Conservation (phyloP, 2,797 vertebrate genomes). For the Sebastes vulpes region DNA sequence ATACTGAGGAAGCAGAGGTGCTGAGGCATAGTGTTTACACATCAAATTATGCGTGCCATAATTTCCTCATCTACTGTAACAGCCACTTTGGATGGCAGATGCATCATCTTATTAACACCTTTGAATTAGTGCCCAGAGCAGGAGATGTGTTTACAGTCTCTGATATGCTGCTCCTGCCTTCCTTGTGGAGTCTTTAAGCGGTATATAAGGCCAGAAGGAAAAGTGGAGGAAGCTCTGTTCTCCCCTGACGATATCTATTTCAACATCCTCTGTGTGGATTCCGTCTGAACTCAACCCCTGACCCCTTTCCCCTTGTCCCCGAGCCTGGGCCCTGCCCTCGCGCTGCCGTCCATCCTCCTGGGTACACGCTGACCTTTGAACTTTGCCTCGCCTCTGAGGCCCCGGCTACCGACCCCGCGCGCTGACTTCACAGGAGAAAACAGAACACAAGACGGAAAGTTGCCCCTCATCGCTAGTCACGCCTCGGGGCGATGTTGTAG, state of each 20-base stretch:
- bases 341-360: constrained; percentile 69
- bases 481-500: constrained; percentile 26
- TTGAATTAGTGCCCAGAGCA: background rate
- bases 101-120: constrained; percentile 49
- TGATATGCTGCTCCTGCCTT: background rate
- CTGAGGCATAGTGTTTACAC: constrained; percentile 30
- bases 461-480: constrained; percentile 57
- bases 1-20: constrained; percentile 2
- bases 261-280: constrained; percentile 73
- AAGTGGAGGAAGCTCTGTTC: constrained; percentile 34
- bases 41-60: constrained; percentile 24
- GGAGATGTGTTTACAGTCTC: constrained; percentile 8
- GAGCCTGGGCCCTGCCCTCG: constrained; percentile 63
- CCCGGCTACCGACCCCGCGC: constrained; percentile 58
- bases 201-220: constrained; percentile 5
- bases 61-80: constrained; percentile 20
- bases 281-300: constrained; percentile 81
- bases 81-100: constrained; percentile 25
- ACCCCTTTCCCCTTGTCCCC: constrained; percentile 72
- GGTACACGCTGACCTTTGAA: constrained; percentile 78
- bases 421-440: constrained; percentile 71
- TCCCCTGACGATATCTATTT: constrained; percentile 72
- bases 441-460: constrained; percentile 71
- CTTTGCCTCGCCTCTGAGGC: constrained; percentile 74
- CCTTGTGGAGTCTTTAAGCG: background rate